These are phyloP conservation scores for Cybosia mesomella DNA, from an alignment of 2,888 invertebrate genomes.

Conservation along the genomic window DNA sequence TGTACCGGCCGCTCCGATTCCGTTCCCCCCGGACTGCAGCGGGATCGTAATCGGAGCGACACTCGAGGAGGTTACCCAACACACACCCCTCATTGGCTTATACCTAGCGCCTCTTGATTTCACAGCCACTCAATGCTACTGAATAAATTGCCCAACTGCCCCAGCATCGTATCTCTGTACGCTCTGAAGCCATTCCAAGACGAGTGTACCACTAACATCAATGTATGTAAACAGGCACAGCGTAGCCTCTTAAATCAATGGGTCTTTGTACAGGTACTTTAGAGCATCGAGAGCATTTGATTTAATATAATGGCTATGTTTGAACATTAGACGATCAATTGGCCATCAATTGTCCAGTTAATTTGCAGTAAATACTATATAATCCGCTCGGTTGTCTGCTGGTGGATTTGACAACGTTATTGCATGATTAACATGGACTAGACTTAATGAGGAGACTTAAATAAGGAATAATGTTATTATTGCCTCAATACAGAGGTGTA, in stretches of 20 bases:
- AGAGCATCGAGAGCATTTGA: conserved; percentile 70
- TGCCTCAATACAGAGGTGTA: too few relatives aligned
- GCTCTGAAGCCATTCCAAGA: conserved; percentile 28
- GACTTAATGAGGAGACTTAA: neutral
- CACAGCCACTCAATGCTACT: neutral
- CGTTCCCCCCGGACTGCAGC: too few relatives aligned
- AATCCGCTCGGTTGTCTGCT: conserved; percentile 64
- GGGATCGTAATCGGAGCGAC: too few relatives aligned
- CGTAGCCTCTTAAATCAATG: conserved; percentile 77
- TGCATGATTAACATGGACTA: conserved; percentile 43
- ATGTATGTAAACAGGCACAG: conserved; percentile 66
- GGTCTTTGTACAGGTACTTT: conserved; percentile 80
- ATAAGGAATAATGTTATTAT: neutral
- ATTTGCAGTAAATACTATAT: conserved; percentile 81
- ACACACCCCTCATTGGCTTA: too few relatives aligned
- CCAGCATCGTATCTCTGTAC: neutral
- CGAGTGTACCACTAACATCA: conserved; percentile 47
- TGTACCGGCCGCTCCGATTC: too few relatives aligned
- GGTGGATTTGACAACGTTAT: conserved; percentile 64
- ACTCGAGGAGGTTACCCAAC: too few relatives aligned
- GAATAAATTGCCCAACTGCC: neutral
- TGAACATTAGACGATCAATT: conserved; percentile 83
- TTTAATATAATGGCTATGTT: conserved; percentile 83
- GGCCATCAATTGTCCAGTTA: conserved; percentile 81
- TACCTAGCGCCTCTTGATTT: too few relatives aligned